Percentiles rank a stretch among this genome's conserved stretches.
phyloP scores from a whole-genome alignment of 2,113 vertebrate species.

The Galeopterus variegatus region DNA sequence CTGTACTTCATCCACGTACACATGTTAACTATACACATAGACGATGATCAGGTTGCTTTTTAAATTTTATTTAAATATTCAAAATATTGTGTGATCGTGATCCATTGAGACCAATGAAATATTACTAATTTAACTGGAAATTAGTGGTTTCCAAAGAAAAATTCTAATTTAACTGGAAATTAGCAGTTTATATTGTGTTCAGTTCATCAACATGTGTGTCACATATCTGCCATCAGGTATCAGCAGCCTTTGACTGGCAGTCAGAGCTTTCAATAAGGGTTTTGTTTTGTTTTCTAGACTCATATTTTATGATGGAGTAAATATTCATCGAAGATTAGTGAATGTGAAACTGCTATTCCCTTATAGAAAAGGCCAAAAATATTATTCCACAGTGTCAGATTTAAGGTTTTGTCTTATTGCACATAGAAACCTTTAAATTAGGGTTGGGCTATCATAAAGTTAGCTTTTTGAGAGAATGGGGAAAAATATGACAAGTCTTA shows the following conservation, averaged over 20 bases:
- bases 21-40: neutral
- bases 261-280: conserved; percentile 74
- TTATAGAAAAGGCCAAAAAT: conserved; percentile 82
- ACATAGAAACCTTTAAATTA: conserved; percentile 74
- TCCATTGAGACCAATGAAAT: conserved; percentile 77
- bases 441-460: conserved; percentile 77
- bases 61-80: conserved; percentile 67
- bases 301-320: conserved; percentile 84
- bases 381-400: conserved; percentile 73
- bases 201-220: conserved; percentile 85
- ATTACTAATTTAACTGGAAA: conserved; percentile 84
- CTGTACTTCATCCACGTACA: neutral
- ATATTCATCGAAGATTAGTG: conserved; percentile 84
- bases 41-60: conserved; percentile 26
- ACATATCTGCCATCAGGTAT: conserved; percentile 81
- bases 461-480: conserved; percentile 65
- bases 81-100: conserved; percentile 84
- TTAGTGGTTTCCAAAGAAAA: conserved; percentile 86
- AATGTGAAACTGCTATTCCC: conserved; percentile 79
- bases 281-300: conserved; percentile 78
- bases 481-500: conserved; percentile 37
- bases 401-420: conserved; percentile 78
- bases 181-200: conserved; percentile 85
- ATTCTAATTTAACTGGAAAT: conserved; percentile 84
- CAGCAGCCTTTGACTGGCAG: conserved; percentile 83